Percentiles rank a stretch among this genome's conserved stretches.
These are phyloP conservation scores for Pasiphila rectangulata DNA, from an alignment of 2,888 invertebrate species.

Conservation along the genomic window DNA sequence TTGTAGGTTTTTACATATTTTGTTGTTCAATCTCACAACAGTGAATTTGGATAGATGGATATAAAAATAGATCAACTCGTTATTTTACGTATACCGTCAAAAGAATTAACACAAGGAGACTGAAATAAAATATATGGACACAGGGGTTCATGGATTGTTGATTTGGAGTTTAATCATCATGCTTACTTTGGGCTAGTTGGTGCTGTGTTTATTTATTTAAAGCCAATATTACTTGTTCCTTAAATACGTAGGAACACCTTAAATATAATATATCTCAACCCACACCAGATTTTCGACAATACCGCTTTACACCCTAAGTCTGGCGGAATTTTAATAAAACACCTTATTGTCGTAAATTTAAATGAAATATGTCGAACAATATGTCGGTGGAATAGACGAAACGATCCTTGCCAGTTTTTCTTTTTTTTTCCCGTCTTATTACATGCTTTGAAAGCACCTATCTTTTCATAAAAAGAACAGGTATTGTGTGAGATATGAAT, in stretches of 20 bases:
- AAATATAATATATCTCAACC: conserved; percentile 4
- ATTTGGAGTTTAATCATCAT: background rate
- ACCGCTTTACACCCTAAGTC: conserved; percentile 43
- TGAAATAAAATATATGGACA: too few relatives aligned
- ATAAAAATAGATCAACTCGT: too few relatives aligned
- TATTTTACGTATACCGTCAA: too few relatives aligned
- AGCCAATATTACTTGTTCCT: too few relatives aligned
- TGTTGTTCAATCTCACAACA: too few relatives aligned
- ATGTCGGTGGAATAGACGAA: conserved; percentile 22
- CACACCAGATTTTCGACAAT: conserved; percentile 34
- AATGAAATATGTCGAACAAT: conserved; percentile 54
- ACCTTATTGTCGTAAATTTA: conserved; percentile 46
- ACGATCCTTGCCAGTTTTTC: conserved; percentile 17
- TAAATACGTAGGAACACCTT: background rate
- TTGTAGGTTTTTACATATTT: too few relatives aligned
- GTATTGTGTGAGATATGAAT: conserved; percentile 14
- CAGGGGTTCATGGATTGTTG: too few relatives aligned
- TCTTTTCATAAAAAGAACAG: conserved; percentile 21
- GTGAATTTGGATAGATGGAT: too few relatives aligned
- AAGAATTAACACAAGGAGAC: too few relatives aligned
- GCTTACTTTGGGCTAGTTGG: too few relatives aligned
- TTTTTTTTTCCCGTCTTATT: conserved; percentile 29
- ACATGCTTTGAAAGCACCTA: conserved; percentile 19
- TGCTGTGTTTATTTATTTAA: too few relatives aligned
- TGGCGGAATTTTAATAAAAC: conserved; percentile 57